Evolutionary conservation across 2,797 vertebrate species (phyloP).

Genomic region (Dendrocincla tyrannina): DNA sequence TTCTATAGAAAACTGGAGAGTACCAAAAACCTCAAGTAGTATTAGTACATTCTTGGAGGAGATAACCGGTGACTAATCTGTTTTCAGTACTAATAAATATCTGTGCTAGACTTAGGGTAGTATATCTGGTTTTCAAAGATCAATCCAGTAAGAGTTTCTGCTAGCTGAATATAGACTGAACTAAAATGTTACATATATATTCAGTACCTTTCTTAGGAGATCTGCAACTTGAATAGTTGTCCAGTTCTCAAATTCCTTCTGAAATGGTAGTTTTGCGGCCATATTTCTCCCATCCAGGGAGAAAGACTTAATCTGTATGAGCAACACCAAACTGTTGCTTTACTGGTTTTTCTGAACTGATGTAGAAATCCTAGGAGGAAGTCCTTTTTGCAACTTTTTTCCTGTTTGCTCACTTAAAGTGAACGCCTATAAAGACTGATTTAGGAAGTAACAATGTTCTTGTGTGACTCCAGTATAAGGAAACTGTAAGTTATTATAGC

Average conservation of each 20-base stretch:
- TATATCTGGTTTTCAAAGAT: not conserved
- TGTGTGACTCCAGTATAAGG: not conserved
- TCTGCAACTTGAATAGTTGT: conserved; percentile 77
- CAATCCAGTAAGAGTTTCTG: not conserved
- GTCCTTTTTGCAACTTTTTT: conserved; percentile 56
- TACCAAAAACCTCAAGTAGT: not conserved
- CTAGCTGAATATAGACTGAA: not conserved
- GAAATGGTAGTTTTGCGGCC: conserved; percentile 82
- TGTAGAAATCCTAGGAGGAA: conserved; percentile 71
- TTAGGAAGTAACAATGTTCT: not conserved
- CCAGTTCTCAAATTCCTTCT: conserved; percentile 85
- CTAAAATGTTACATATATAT: not conserved
- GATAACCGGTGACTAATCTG: not conserved
- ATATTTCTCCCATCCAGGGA: conserved; percentile 20
- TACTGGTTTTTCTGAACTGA: conserved; percentile 11
- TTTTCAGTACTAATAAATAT: not conserved
- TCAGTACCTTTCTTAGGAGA: conserved; percentile 81
- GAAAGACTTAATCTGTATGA: not conserved
- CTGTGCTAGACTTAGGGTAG: not conserved
- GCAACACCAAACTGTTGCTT: not conserved
- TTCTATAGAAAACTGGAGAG: not conserved
- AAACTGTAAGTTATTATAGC: not conserved
- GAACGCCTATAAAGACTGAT: conserved; percentile 1
- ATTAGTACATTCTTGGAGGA: not conserved
- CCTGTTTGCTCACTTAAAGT: conserved; percentile 54